Evolutionary conservation across 37 sponge, comb jelly and placozoan genomes (phyloP).

Genomic region (Trichoplax adhaerens): DNA sequence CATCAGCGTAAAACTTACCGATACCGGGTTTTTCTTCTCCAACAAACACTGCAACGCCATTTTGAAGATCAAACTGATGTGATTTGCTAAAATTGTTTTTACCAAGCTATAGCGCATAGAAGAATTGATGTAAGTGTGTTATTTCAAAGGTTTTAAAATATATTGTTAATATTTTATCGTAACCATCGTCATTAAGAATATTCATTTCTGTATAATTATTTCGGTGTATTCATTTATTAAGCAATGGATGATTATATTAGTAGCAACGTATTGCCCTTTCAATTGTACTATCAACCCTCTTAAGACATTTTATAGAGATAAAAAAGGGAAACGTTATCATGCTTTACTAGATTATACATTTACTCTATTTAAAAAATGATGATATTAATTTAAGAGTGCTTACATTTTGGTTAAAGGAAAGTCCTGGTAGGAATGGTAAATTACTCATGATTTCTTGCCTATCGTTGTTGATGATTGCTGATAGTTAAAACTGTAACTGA

Average conservation of each 20-base stretch:
- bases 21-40: conserved; percentile 71
- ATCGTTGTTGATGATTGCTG: too few relatives aligned
- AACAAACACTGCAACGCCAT: conserved; percentile 53
- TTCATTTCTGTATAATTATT: too few relatives aligned
- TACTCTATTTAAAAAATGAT: background rate
- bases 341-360: background rate
- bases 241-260: too few relatives aligned
- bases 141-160: background rate
- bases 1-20: conserved; percentile 24
- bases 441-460: too few relatives aligned
- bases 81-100: conserved; percentile 70
- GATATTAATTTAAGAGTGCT: background rate
- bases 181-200: too few relatives aligned
- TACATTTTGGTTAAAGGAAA: conserved; percentile 66
- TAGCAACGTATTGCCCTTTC: too few relatives aligned
- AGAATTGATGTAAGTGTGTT: background rate
- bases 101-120: conserved; percentile 41
- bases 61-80: conserved; percentile 71
- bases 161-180: too few relatives aligned
- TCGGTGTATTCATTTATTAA: too few relatives aligned
- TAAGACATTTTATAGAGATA: background rate
- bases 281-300: too few relatives aligned
- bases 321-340: background rate
- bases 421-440: conserved; percentile 87
- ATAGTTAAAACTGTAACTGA: too few relatives aligned